phyloP scores from a whole-genome alignment of 1,140 invertebrate species.

The Drosophila navojoa region DNA sequence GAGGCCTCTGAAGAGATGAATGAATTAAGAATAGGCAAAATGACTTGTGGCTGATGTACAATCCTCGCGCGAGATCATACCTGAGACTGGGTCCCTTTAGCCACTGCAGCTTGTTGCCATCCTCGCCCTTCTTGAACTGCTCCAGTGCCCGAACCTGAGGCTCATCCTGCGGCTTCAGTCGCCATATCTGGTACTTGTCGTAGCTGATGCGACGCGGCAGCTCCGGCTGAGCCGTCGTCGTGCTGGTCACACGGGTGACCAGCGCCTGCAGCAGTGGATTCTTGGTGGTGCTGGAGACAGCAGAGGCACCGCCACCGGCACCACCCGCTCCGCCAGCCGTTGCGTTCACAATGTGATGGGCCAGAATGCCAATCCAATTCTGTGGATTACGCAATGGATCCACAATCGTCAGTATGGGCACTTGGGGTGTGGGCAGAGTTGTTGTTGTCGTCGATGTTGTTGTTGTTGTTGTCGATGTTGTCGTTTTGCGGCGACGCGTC shows the following conservation, averaged over 20 bases:
- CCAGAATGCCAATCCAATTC: conserved; percentile 81
- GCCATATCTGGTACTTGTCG: conserved; percentile 82
- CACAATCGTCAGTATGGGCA: conserved; percentile 78
- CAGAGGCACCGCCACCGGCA: not conserved
- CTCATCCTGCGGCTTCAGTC: conserved; percentile 72
- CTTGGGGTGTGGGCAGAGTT: conserved; percentile 55
- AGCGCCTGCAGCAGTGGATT: conserved; percentile 67
- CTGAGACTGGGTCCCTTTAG: conserved; percentile 79
- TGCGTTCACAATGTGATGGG: conserved; percentile 78
- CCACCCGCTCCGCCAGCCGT: conserved; percentile 34
- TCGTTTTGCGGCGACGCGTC: conserved; percentile 61
- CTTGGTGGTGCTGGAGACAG: conserved; percentile 39
- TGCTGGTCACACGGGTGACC: conserved; percentile 44
- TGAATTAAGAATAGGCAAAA: no score
- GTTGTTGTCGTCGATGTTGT: conserved; percentile 66
- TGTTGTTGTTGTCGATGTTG: conserved; percentile 66
- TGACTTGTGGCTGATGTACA: not conserved
- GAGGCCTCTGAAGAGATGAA: conserved; percentile 85
- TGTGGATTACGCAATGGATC: conserved; percentile 79
- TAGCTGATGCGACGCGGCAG: conserved; percentile 61
- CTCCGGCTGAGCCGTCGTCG: conserved; percentile 45
- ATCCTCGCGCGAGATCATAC: conserved; percentile 30
- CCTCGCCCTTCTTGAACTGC: conserved; percentile 69
- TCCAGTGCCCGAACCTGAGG: conserved; percentile 66
- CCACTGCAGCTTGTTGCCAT: conserved; percentile 80